These are phyloP conservation scores for Bubo scandiacus DNA, from an alignment of 2,113 vertebrate genomes.

Conservation along the genomic window DNA sequence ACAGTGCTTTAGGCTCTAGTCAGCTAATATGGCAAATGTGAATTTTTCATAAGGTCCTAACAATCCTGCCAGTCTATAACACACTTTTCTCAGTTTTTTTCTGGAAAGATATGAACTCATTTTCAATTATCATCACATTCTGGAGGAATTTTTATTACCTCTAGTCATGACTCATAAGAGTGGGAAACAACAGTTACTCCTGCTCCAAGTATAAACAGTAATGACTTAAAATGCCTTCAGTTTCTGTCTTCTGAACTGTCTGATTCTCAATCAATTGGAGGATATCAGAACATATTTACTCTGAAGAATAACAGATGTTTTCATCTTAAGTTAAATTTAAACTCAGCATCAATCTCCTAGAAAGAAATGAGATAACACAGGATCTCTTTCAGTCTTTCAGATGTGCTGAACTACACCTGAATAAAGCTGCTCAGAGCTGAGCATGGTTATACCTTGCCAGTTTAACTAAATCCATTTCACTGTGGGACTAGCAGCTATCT, in stretches of 20 bases:
- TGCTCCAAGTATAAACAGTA: not conserved
- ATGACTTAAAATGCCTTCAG: not conserved
- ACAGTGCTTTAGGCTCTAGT: not conserved
- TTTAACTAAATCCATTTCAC: not conserved
- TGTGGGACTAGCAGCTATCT: not conserved
- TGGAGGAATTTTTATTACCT: constrained; percentile 10
- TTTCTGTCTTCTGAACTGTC: constrained; percentile 23
- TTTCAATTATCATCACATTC: not conserved
- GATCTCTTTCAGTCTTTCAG: not conserved
- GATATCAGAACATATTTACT: constrained; percentile 27
- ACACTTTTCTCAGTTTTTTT: not conserved
- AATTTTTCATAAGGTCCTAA: constrained; percentile 8
- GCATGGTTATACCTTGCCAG: not conserved
- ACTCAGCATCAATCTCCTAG: not conserved
- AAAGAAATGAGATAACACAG: not conserved
- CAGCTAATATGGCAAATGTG: not conserved
- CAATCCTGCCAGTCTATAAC: not conserved
- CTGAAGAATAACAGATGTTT: constrained; percentile 34
- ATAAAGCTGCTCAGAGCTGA: not conserved
- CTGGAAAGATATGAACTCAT: not conserved
- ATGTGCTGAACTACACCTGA: not conserved
- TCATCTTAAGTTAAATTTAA: constrained; percentile 25
- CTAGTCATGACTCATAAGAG: constrained; percentile 26
- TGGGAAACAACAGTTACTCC: constrained; percentile 11
- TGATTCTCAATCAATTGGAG: not conserved